A percentile compares a stretch with the other conserved stretches of the same genome.
Evolutionary conservation across 2,113 vertebrate genomes (phyloP).

Genomic region (Ariopsis seemanni): DNA sequence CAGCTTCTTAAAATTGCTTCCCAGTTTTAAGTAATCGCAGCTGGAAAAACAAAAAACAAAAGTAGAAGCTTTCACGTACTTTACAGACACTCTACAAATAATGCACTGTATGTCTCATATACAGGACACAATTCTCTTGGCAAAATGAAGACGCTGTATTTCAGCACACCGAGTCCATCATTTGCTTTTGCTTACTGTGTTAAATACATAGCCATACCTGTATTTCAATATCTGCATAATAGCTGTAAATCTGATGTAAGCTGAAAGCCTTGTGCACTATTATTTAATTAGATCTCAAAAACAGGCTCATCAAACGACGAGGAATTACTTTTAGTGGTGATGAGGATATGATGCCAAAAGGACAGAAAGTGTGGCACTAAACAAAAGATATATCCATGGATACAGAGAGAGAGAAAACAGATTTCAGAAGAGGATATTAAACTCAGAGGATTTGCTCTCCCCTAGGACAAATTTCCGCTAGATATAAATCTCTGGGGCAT

Average conservation of each 20-base stretch:
- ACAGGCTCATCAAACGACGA: conserved; percentile 23
- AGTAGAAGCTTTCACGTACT: conserved; percentile 59
- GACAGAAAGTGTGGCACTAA: conserved; percentile 26
- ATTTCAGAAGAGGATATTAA: conserved; percentile 59
- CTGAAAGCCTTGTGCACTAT: neutral
- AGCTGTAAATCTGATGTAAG: conserved; percentile 19
- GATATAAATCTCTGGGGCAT: conserved; percentile 52
- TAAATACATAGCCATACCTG: conserved; percentile 27
- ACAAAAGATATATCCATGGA: conserved; percentile 46
- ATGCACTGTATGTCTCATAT: conserved; percentile 17
- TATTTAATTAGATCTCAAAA: conserved; percentile 35
- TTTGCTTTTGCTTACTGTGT: conserved; percentile 16
- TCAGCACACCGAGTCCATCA: neutral
- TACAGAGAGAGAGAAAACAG: conserved; percentile 53
- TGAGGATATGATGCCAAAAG: conserved; percentile 28
- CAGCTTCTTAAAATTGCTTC: conserved; percentile 60
- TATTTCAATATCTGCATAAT: conserved; percentile 27
- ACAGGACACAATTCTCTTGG: conserved; percentile 20
- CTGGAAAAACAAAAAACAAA: conserved; percentile 60
- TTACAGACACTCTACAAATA: conserved; percentile 31
- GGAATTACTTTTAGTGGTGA: conserved; percentile 32
- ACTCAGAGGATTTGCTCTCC: conserved; percentile 46
- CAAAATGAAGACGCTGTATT: conserved; percentile 13
- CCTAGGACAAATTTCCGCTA: conserved; percentile 53
- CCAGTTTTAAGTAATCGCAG: conserved; percentile 65